Percentiles rank a stretch among this genome's conserved stretches.
Conservation (phyloP, 2,113 vertebrate genomes). For the Phyllopteryx taeniolatus region DNA sequence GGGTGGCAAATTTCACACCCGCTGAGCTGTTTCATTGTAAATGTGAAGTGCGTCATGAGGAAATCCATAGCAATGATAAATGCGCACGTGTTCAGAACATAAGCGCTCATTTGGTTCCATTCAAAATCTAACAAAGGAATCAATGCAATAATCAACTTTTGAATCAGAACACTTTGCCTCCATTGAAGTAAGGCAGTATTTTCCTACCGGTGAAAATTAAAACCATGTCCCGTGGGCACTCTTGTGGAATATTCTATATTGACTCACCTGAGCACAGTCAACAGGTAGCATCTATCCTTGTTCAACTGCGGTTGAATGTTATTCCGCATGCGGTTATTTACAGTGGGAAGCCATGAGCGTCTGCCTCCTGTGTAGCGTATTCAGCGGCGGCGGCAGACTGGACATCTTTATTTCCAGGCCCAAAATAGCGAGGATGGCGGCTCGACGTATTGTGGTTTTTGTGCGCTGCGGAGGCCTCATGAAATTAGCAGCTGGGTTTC, state of each 20-base stretch:
- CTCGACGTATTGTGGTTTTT: slow-evolving; percentile 65
- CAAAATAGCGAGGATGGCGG: slow-evolving; percentile 68
- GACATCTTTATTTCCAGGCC: slow-evolving; percentile 69
- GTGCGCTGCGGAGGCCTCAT: slow-evolving; percentile 29
- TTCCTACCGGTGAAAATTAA: slow-evolving; percentile 59
- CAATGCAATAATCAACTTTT: slow-evolving; percentile 9
- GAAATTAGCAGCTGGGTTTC: slow-evolving; percentile 14
- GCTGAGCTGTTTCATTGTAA: neutral
- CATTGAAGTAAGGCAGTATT: slow-evolving; percentile 39
- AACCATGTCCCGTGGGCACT: slow-evolving; percentile 42
- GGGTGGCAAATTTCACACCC: neutral
- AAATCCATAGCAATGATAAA: neutral
- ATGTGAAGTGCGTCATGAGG: neutral
- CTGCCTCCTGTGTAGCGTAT: slow-evolving; percentile 68
- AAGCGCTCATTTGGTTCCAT: neutral
- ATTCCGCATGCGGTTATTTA: slow-evolving; percentile 80
- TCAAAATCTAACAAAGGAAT: slow-evolving; percentile 1
- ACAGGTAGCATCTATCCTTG: slow-evolving; percentile 77
- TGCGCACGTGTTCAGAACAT: neutral
- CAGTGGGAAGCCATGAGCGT: slow-evolving; percentile 69
- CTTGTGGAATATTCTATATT: slow-evolving; percentile 77
- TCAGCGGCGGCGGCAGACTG: slow-evolving; percentile 63
- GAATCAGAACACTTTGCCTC: slow-evolving; percentile 13
- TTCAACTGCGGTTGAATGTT: slow-evolving; percentile 71
- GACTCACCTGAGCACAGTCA: slow-evolving; percentile 59